Conservation (phyloP, 2,113 vertebrate species). For the Thunnus thynnus region DNA sequence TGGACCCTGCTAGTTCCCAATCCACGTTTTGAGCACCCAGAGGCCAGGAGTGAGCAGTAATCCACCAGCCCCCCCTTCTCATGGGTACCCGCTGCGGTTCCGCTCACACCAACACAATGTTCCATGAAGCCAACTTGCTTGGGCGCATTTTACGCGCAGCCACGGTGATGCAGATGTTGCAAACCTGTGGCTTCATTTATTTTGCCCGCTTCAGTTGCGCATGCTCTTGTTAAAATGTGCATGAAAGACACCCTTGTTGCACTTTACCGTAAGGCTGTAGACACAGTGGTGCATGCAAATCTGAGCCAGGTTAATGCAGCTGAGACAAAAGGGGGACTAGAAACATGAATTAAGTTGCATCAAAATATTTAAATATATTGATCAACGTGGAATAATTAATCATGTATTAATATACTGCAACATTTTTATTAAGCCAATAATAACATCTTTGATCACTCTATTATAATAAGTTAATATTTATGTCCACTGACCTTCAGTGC, state of each 20-base stretch:
- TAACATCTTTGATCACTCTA: no score
- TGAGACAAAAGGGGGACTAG: not conserved
- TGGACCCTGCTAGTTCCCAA: not conserved
- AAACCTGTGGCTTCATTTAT: constrained; percentile 35
- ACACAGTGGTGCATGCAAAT: not conserved
- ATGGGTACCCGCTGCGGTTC: not conserved
- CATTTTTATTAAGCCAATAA: no score
- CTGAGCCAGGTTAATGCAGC: not conserved
- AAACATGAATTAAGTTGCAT: not conserved
- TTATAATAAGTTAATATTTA: no score
- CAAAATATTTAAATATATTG: no score
- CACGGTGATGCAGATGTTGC: constrained; percentile 22
- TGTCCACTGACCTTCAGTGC: no score
- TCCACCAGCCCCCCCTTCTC: not conserved
- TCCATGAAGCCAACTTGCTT: not conserved
- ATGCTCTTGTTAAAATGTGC: constrained; percentile 31
- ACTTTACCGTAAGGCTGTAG: not conserved
- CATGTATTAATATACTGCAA: no score
- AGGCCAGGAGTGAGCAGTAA: not conserved
- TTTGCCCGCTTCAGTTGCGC: constrained; percentile 14
- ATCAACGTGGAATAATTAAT: no score
- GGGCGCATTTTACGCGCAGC: constrained; percentile 15
- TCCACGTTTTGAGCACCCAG: not conserved
- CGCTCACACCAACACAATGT: not conserved
- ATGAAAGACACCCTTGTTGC: constrained; percentile 6